These are phyloP conservation scores for Axis porcinus DNA, from an alignment of 2,113 vertebrate genomes.

Conservation along the genomic window DNA sequence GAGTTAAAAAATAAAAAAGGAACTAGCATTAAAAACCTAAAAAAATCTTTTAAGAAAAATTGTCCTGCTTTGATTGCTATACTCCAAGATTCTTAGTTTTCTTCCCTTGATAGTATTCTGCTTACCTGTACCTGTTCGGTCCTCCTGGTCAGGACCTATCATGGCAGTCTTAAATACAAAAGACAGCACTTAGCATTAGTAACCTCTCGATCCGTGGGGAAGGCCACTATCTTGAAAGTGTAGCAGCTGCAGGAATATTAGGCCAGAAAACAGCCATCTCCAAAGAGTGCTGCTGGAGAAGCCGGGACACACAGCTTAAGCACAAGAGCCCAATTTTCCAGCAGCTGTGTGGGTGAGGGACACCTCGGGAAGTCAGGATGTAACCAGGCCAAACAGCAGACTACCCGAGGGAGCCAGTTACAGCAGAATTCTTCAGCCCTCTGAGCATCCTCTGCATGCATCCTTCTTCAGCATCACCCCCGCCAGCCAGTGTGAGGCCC, in stretches of 20 bases:
- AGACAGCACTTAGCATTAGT: background rate
- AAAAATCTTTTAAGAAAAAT: background rate
- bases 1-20: background rate
- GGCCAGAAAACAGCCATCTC: background rate
- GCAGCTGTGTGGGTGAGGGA: too few relatives aligned
- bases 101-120: background rate
- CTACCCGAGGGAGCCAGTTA: rapidly evolving
- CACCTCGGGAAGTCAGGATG: background rate
- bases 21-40: background rate
- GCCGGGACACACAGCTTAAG: background rate
- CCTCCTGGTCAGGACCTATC: background rate
- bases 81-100: background rate
- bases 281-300: background rate
- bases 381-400: background rate
- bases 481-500: background rate
- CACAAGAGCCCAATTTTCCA: background rate
- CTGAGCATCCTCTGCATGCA: background rate
- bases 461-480: background rate
- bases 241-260: background rate
- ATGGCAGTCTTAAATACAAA: background rate
- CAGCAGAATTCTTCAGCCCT: background rate
- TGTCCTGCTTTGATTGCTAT: background rate
- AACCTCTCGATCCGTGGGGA: background rate
- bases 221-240: background rate
- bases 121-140: background rate